These are phyloP conservation scores for Zapus hudsonius DNA, from an alignment of 2,113 vertebrate species.

Conservation along the genomic window DNA sequence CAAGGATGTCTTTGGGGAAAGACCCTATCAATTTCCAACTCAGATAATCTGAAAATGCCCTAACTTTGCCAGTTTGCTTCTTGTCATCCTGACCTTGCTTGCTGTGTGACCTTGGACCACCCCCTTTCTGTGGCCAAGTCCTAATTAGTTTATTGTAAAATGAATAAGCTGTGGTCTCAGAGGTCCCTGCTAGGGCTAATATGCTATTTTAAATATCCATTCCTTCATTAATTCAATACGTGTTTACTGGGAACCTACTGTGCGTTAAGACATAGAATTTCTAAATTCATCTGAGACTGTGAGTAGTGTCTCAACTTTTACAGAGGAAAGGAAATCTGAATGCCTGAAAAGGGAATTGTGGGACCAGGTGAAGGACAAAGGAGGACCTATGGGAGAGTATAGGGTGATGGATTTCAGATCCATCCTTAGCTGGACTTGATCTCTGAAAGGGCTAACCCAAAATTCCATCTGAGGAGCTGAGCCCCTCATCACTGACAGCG, in stretches of 20 bases:
- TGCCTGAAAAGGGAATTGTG: background rate
- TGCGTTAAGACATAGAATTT: background rate
- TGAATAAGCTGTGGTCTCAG: background rate
- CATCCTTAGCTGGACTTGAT: background rate
- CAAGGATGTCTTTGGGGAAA: background rate
- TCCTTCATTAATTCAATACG: background rate
- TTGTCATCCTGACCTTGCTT: background rate
- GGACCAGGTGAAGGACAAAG: background rate
- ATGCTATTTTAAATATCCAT: background rate
- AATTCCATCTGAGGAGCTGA: background rate
- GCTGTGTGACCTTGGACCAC: background rate
- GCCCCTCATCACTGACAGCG: rapidly evolving
- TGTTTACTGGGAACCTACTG: background rate
- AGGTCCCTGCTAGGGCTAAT: background rate
- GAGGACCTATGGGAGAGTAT: background rate
- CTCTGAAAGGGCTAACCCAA: too few species aligned
- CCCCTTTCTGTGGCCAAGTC: background rate
- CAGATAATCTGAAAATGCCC: background rate
- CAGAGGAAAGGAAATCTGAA: background rate
- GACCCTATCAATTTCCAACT: background rate
- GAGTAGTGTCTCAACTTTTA: rapidly evolving
- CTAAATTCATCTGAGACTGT: background rate
- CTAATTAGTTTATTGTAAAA: background rate
- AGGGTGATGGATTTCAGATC: background rate
- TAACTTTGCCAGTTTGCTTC: background rate